Evolutionary conservation across 2,888 invertebrate species (phyloP), one percentile per base, ranked within the genome.

Genomic region (Pyrocoelia pectoralis): DNA sequence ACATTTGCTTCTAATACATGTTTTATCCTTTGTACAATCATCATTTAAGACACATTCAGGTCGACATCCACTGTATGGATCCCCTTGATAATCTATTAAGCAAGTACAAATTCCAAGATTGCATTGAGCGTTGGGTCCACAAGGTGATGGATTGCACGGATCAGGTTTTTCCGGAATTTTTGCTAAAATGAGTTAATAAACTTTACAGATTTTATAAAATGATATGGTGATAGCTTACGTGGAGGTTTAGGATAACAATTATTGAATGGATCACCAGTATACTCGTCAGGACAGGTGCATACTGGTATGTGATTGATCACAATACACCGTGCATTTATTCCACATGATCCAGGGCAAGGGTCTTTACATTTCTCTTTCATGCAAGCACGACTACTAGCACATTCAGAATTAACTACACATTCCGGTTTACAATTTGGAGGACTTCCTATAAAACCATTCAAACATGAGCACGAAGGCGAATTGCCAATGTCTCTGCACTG

Each of bases 11-110:
- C 84, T 83, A 1, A 87, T 82, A 74, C 93, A 93, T 65, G 92
- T 89, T 74, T 85, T 86, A 75, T 88, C 84, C 72, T 86, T 84
- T 17, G 88, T 81, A 79, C 93, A 94, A 72, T 93, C 93, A 9
- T 84, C 81, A 75, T 89, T 93, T 2, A 91, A 81, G n/a, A 91
- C 86, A 79, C 93, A 93, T 80, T 93, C 92, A 2, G 93, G 93
- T 70, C 92, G 85, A 77, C 93, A 94, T 43, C 89, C 90, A 46
- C 86, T 78, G 71, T 90, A 91, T 0, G 93, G 92, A 81, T 93
- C 90, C 24, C 93, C 94, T 68, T 87, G 86, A 74, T 89, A 92
- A 73, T 91, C 89, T 1, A 87, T 83, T 38, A 90, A 76, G 77
- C 94, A 94, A 17, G 85, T 86, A 73, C 93, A 93, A 63, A 86